These are phyloP conservation scores for Microctenopoma steveboyesi DNA, from an alignment of 2,797 vertebrate species.

Conservation along the genomic window DNA sequence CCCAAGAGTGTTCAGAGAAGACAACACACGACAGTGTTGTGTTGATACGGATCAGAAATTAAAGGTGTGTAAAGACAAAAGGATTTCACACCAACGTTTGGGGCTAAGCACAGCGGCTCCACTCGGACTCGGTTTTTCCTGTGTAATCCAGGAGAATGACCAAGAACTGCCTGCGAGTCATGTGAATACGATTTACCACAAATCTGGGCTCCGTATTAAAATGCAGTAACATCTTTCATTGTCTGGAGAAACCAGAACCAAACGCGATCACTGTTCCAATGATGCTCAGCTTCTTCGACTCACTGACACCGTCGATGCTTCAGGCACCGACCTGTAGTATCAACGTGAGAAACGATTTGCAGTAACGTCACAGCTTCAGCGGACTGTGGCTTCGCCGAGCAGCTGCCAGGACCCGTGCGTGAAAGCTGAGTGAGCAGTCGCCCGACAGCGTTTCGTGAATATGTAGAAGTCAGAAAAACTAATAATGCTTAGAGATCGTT, in stretches of 20 bases:
- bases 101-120: background rate
- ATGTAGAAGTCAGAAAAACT: background rate
- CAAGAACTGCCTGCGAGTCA: background rate
- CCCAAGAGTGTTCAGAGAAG: background rate
- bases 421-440: background rate
- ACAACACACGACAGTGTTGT: background rate
- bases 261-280: too few species aligned
- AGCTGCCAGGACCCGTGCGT: background rate
- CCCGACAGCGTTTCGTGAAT: constrained; percentile 10
- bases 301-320: background rate
- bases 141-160: background rate
- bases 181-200: background rate
- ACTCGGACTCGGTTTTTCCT: background rate
- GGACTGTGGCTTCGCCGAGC: background rate
- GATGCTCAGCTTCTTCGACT: background rate
- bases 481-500: too few species aligned
- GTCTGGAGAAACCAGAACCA: background rate
- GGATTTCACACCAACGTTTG: background rate
- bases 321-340: too few species aligned
- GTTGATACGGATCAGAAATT: background rate
- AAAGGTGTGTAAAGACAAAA: background rate
- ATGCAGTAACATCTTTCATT: background rate
- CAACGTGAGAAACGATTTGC: background rate
- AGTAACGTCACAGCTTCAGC: background rate
- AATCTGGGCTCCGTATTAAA: background rate